Percentiles rank a stretch among this genome's conserved stretches.
Conservation (phyloP, 2,888 invertebrate genomes). For the Synergus japonicus region DNA sequence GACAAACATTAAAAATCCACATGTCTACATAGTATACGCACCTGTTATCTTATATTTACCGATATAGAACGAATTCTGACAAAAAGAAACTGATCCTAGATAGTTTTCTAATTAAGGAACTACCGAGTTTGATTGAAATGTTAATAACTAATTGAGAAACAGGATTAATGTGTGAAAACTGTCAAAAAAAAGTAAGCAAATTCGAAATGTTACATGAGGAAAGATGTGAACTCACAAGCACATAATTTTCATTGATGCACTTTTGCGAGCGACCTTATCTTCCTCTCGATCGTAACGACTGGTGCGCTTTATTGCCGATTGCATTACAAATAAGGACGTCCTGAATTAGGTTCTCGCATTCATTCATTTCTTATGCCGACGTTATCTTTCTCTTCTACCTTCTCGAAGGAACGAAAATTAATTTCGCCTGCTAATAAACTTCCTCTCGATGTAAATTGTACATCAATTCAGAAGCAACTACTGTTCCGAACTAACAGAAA, state of each 20-base stretch:
- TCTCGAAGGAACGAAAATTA: constrained; percentile 20
- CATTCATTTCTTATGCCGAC: constrained; percentile 31
- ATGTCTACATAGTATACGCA: constrained; percentile 1
- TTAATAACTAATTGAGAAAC: background rate
- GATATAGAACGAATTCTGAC: background rate
- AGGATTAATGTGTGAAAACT: background rate
- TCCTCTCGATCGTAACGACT: constrained; percentile 34
- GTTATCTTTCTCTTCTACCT: constrained; percentile 31
- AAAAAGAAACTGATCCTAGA: background rate
- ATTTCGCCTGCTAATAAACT: constrained; percentile 35
- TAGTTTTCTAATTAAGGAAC: background rate
- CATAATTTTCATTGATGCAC: constrained; percentile 34
- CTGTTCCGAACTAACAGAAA: background rate
- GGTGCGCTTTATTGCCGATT: constrained; percentile 37
- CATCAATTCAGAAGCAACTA: constrained; percentile 14
- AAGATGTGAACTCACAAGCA: constrained; percentile 20
- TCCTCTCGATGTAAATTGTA: constrained; percentile 6
- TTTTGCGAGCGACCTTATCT: constrained; percentile 22
- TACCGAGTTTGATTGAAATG: background rate
- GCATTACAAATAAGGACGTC: constrained; percentile 39
- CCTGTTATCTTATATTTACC: background rate
- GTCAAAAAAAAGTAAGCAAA: background rate
- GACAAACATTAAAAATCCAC: constrained; percentile 63
- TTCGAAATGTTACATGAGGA: background rate
- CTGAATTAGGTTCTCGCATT: constrained; percentile 35